phyloP scores from a whole-genome alignment of 2,113 vertebrate species.

The Montifringilla adamsi region DNA sequence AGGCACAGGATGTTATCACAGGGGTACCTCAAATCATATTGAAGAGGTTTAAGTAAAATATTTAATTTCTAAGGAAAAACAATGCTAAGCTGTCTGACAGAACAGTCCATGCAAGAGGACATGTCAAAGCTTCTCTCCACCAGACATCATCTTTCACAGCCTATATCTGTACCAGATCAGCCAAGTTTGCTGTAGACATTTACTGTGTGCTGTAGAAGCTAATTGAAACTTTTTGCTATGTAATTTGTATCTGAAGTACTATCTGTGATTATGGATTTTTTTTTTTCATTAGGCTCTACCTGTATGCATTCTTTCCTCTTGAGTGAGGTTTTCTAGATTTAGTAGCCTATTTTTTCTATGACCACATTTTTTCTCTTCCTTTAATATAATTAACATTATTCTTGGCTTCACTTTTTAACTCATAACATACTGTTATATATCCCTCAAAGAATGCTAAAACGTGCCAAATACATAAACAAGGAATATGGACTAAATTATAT shows the following conservation, averaged over 20 bases:
- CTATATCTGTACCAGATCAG: not conserved
- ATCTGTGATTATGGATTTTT: not conserved
- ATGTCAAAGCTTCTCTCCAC: not conserved
- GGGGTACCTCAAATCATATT: not conserved
- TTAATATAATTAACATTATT: constrained; percentile 44
- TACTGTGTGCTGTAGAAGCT: not conserved
- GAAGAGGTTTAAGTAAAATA: not conserved
- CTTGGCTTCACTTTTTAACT: constrained; percentile 39
- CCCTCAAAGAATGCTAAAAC: constrained; percentile 36
- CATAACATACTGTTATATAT: constrained; percentile 18
- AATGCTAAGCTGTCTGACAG: not conserved
- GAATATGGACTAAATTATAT: constrained; percentile 60
- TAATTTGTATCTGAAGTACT: not conserved
- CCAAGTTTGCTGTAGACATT: not conserved
- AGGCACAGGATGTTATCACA: not conserved
- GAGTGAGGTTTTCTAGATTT: not conserved
- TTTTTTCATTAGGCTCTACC: not conserved
- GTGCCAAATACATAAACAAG: constrained; percentile 48
- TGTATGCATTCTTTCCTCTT: not conserved
- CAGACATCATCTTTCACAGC: not conserved
- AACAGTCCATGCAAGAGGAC: not conserved
- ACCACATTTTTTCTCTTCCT: not conserved
- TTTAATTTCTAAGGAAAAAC: not conserved
- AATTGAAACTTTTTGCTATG: not conserved
- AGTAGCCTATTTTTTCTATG: not conserved